Base-by-base conservation (phyloP, 2,888 invertebrate genomes). In the Palloptera scutellata region DNA sequence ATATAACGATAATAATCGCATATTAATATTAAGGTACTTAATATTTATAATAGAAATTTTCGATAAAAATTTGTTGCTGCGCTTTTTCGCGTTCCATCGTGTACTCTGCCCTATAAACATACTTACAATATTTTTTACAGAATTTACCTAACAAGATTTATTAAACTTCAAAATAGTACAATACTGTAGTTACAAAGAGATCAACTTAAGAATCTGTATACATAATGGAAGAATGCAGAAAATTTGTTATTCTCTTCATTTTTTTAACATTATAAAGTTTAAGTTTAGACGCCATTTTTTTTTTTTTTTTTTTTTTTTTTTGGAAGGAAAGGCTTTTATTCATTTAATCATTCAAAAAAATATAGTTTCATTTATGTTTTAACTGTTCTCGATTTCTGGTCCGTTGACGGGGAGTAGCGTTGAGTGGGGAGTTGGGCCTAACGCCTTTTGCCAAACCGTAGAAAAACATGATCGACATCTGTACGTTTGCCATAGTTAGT, bases 381-480 rank as follows among this genome's bases (percentile, higher is more conserved):
- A 19, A 54, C 13, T 20, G 8, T 15, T 53, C 15, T 12, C 15
- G 6, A 8, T 48, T 48, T 13, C 5, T 48, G 13, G 10, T 48
- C 5, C n/a, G 5, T n/a, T 5, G 5, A 11, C 11, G 15, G 48
- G 15, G 48, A 11, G 11, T 48, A 5, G 10, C 5, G 48, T 48
- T 5, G 15, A 48, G 48, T n/a, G n/a, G n/a, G 42, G 12, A 20
- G 58, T 12, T 20, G 30, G 45, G 61, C 70, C 83, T 90, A 91
- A 87, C 92, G 91, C 82, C 92, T 89, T 83, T 92, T 90, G 66
- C 95, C 95, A 84, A 95, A 95, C 79, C 95, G 91, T 77, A 95
- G 89, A 87, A 95, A 95, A 66, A 95, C 94, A 86, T 95, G 95
- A 78, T 95, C 94, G 60, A 94, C 92, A 86, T 95, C 95, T 81